Base-by-base conservation (phyloP, 2,797 vertebrate genomes). In the Sphaeramia orbicularis region DNA sequence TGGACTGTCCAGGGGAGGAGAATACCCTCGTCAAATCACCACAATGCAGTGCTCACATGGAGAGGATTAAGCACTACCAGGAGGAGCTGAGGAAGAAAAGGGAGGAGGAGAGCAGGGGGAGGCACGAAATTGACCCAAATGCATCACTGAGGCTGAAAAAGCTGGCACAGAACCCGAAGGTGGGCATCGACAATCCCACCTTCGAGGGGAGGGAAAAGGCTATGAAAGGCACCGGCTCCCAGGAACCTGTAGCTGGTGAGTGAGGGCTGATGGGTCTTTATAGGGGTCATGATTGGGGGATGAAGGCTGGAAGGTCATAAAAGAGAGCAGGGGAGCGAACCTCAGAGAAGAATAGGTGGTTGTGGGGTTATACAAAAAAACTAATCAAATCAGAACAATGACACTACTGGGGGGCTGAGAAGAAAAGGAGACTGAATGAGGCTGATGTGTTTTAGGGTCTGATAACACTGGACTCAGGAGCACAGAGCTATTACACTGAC, bases 131-230 rank as follows among this genome's bases (percentile, higher is more conserved):
- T 55, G 94, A 97, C 79, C 95, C 96, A 66, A 95, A 95, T 65
- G 94, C 95, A 76, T 98, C 96, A 3, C 94, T 96, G 71, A 94
- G 96, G 74, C 95, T 98, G 78, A 97, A 96, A 89, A 97, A 96
- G 78, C 89, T 98, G 73, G 94, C 96, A 7, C 95, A 98, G 62
- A 96, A 96, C 87, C 95, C 95, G n/a, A 97, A 96, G 85, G 94
- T 95, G 86, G 96, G 96, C 89, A 96, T 97, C 74, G 96, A 98
- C 90, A 98, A 98, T 84, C 96, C 96, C 54, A 98, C 95, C 62
- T 98, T 98, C 72, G 96, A 98, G 77, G 95, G 64, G 65, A 88
- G 91, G 92, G 91, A 92, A 41, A 84, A 72, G 18, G 24, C 74
- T 35, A 24, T 45, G 54, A 92, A 90, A 63, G 83, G 83, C 21